Evolutionary conservation across 2,888 invertebrate genomes (phyloP), one percentile per base, ranked within the genome.

Genomic region (Dicycla oo): DNA sequence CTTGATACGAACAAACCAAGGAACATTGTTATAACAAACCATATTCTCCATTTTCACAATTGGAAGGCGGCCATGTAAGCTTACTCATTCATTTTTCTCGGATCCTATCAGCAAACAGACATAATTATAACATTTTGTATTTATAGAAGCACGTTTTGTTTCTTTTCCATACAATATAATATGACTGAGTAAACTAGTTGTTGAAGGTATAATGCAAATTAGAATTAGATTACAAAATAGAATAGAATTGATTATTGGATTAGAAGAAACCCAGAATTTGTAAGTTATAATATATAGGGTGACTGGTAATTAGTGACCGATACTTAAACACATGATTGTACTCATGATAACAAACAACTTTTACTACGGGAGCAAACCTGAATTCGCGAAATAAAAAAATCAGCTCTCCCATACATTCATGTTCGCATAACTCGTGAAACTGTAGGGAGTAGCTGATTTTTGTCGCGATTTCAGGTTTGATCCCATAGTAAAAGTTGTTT

Each of bases 91-190:
- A 65, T 57, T 73, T 69, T 43, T 45, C 58, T 62, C 57, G 45
- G 49, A 54, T 53, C 47, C 49, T 78, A 80, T 73, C 49, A 73
- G 75, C 68, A 69, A 57, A 65, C 34, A 61, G 51, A 62, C 26
- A 61, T 73, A 64, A 61, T 78, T 72, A 64, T 30, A 53, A 73
- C n/a, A 30, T 73, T 47, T 47, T 38, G 30, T 60, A 64, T 40
- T 57, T 49, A 26, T 26, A 43, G 34, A 1, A n/a, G 10, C 26
- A 20, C 3, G 20, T 43, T 75, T 43, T 3, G 15, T 53, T 73
- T 47, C 30, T 54, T 11, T 13, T n/a, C 15, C 20, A 54, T 40
- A 20, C 15, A 34, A 30, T 58, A 30, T 26, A 38, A 43, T 20
- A n/a, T 34, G 20, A 26, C 20, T 43, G 1, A 43, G 23, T 7